Percentiles rank a stretch among this genome's conserved stretches.
Conservation (phyloP, 2,888 invertebrate species). For the Smittia sp. region DNA sequence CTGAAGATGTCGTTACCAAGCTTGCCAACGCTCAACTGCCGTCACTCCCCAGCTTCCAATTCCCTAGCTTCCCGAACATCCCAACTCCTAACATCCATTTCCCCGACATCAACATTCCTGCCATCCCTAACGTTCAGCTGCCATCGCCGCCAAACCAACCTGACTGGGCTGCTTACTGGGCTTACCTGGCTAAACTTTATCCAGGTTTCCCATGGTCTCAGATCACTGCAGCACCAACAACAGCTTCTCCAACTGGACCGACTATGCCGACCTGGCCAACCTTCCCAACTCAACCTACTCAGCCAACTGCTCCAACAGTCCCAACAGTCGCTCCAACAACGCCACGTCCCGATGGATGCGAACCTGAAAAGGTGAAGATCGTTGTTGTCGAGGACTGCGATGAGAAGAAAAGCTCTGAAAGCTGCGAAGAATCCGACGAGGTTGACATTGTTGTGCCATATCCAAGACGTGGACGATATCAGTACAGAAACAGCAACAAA, state of each 20-base stretch:
- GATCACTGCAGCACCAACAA: background rate
- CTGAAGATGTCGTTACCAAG: background rate
- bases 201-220: background rate
- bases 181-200: no score
- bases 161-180: no score
- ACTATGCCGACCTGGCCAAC: no score
- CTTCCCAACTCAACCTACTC: background rate
- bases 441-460: conserved; percentile 22
- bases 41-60: background rate
- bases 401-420: background rate
- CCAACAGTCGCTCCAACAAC: background rate
- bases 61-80: background rate
- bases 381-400: conserved; percentile 27
- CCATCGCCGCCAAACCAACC: background rate
- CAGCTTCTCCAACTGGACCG: background rate
- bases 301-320: background rate
- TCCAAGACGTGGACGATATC: background rate
- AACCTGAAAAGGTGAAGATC: conserved; percentile 22
- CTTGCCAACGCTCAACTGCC: background rate
- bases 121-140: no score
- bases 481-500: background rate
- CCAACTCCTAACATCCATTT: no score
- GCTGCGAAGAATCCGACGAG: conserved; percentile 30
- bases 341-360: background rate
- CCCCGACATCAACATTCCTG: no score